Percentiles rank a stretch among this genome's conserved stretches.
Evolutionary conservation across 2,113 vertebrate genomes (phyloP).

Genomic region (Cephalopholis sonnerati): DNA sequence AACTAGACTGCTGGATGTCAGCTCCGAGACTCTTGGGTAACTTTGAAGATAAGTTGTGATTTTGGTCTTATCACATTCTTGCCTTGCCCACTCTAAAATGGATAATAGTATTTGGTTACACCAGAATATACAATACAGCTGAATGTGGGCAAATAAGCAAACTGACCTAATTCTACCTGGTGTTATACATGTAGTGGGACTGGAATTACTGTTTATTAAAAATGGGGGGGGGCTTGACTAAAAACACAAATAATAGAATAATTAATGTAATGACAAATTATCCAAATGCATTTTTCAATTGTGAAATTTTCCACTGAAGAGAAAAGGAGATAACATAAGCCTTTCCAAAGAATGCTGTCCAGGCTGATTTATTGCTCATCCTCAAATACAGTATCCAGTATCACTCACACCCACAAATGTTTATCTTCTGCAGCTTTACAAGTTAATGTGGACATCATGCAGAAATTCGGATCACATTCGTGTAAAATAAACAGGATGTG

Average conservation of each 20-base stretch:
- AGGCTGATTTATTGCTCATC: too few species aligned
- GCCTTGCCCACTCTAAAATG: slow-evolving; percentile 44
- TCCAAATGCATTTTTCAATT: not conserved
- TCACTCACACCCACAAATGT: not conserved
- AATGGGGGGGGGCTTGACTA: too few species aligned
- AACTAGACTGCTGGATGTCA: not conserved
- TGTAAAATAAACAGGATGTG: not conserved
- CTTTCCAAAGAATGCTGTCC: not conserved
- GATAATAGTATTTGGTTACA: slow-evolving; percentile 65
- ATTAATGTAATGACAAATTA: not conserved
- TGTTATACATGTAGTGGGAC: not conserved
- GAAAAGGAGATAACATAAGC: not conserved
- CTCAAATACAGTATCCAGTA: not conserved
- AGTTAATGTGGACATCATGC: not conserved
- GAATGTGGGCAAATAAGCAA: slow-evolving; percentile 4
- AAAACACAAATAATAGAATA: not conserved
- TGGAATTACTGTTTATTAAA: not conserved
- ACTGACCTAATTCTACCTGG: not conserved
- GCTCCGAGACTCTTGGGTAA: slow-evolving; percentile 15
- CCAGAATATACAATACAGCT: slow-evolving; percentile 49
- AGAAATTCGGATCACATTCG: not conserved
- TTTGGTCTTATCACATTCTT: slow-evolving; percentile 38
- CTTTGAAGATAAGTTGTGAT: slow-evolving; percentile 17
- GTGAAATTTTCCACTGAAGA: not conserved
- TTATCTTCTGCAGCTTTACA: not conserved